Evolutionary conservation across 2,113 vertebrate genomes (phyloP).

Genomic region (Butorides virescens): DNA sequence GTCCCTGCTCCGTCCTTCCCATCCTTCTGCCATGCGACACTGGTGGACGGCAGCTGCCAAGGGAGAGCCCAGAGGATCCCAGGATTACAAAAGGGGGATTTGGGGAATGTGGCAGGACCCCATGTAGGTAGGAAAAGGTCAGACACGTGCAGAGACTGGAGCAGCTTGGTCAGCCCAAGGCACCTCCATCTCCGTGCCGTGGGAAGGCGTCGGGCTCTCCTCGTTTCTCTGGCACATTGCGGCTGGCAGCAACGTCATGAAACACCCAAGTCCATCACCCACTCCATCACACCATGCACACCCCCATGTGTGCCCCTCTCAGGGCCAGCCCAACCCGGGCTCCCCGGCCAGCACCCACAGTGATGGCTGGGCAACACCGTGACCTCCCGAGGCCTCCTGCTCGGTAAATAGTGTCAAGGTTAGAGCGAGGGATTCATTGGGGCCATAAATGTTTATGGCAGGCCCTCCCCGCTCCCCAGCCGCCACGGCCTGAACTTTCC

Average conservation of each 20-base stretch:
- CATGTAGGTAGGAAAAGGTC: not conserved
- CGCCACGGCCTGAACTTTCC: constrained; percentile 73
- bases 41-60: not conserved
- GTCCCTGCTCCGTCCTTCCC: not conserved
- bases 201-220: not conserved
- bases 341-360: not conserved
- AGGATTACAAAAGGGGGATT: fast-evolving
- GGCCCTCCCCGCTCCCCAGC: constrained; percentile 2
- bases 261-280: fast-evolving
- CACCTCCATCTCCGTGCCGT: fast-evolving
- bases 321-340: not conserved
- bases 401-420: constrained; percentile 71
- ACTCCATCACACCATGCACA: not conserved
- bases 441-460: constrained; percentile 62
- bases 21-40: fast-evolving
- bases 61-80: not conserved
- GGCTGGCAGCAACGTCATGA: fast-evolving
- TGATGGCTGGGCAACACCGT: not conserved
- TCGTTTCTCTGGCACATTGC: not conserved
- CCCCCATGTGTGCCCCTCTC: not conserved
- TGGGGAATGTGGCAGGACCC: not conserved
- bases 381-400: constrained; percentile 53
- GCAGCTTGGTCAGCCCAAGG: not conserved
- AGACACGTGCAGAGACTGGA: fast-evolving
- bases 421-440: constrained; percentile 64